Evolutionary conservation across 2,888 invertebrate genomes (phyloP), one percentile per base, ranked within the genome.

Genomic region (Parascotia fuliginaria): DNA sequence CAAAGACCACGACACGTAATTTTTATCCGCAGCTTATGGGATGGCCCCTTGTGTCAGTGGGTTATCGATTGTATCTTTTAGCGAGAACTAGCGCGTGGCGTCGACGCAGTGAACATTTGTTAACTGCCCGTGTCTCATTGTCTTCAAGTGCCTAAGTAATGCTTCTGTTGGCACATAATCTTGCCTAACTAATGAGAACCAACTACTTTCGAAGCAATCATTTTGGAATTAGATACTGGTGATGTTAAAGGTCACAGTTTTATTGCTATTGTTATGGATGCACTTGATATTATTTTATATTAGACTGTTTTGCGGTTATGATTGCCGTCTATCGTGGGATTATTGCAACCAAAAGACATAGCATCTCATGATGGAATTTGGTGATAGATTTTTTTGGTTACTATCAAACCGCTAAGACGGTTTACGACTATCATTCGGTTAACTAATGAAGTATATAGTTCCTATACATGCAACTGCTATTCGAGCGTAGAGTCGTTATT

Each of bases 41-140:
- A 31, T 15, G 52, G 61, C 62, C 65, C 60, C 67, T 60, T 37
- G 61, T 62, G 65, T 67, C 63, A 70, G 73, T 81, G 71, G 83
- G 81, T 80, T 83, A 86, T 77, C 77, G 70, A n/a, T 4, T 53
- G 59, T 59, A 73, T 77, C 70, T 55, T 52, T 32, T 38, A 42
- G 53, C 53, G 77, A 53, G 75, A 87, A 88, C 76, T 83, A 86
- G 89, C 77, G 89, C 89, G 77, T 89, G 81, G 77, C 80, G 73
- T 71, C 75, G 57, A 31, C 12, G 11, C 11, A 12, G 31, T 53
- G 75, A 71, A 66, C 77, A 75, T 74, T 78, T 75, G 75, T 70
- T 77, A 77, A 82, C 73, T 65, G 55, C 58, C 74, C 73, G 73
- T 68, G 66, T 73, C 79, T 72, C 69, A 79, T 81, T 83, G 80